phyloP scores from a whole-genome alignment of 2,888 invertebrate genomes.

The Dasysyrphus albostriatus region DNA sequence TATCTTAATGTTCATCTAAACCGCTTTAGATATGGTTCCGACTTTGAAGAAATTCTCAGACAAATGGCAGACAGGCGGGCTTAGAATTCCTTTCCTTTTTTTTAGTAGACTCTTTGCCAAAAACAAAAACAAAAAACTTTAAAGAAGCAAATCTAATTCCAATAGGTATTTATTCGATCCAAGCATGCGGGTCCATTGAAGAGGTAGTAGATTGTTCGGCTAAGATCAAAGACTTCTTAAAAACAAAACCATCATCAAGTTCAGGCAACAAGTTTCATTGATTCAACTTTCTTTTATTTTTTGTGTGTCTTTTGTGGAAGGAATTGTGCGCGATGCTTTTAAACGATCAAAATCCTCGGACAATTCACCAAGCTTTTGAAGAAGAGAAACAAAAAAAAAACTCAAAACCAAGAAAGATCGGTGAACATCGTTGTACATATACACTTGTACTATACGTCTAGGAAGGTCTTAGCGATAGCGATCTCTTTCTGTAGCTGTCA shows the following conservation, averaged over 20 bases:
- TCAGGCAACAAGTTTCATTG: constrained; percentile 53
- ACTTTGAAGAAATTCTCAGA: constrained; percentile 56
- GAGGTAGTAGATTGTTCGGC: constrained; percentile 34
- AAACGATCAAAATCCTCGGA: constrained; percentile 61
- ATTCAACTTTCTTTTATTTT: constrained; percentile 57
- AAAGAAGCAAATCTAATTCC: constrained; percentile 41
- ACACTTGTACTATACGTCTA: too few relatives aligned
- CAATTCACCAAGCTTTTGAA: constrained; percentile 10
- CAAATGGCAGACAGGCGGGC: constrained; percentile 51
- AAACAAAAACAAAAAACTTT: not conserved
- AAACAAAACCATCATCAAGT: constrained; percentile 46
- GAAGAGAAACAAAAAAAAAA: not conserved
- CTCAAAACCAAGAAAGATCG: constrained; percentile 37
- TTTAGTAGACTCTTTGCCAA: not conserved
- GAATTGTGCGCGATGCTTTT: constrained; percentile 36
- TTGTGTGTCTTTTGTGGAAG: not conserved
- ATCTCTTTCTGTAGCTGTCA: constrained; percentile 67
- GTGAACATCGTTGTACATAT: constrained; percentile 14
- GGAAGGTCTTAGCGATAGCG: constrained; percentile 31
- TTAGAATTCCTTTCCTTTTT: constrained; percentile 35
- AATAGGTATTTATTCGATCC: constrained; percentile 15
- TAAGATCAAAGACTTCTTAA: constrained; percentile 51
- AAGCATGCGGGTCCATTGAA: not conserved
- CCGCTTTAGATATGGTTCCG: constrained; percentile 9
- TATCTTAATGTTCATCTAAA: constrained; percentile 42